Conservation (phyloP, 2,113 vertebrate genomes). For the Anser cygnoides region DNA sequence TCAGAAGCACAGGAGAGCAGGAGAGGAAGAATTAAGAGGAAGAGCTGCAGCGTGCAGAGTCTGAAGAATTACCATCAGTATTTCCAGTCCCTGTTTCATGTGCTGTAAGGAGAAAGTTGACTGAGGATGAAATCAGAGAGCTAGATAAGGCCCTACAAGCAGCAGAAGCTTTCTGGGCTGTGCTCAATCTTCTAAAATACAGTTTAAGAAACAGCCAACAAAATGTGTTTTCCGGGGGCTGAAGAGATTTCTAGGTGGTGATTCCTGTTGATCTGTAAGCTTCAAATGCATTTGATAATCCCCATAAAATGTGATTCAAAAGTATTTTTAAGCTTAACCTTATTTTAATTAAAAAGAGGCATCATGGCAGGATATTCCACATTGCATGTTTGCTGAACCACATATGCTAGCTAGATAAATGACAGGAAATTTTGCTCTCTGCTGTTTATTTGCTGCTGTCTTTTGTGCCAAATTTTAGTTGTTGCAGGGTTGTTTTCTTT, state of each 20-base stretch:
- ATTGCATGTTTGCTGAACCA: not conserved
- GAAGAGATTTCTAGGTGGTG: not conserved
- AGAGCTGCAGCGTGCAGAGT: not conserved
- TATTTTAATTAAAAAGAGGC: not conserved
- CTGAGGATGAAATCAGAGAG: not conserved
- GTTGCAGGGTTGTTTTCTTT: not conserved
- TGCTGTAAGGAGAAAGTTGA: not conserved
- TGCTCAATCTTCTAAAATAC: not conserved
- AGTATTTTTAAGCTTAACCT: not conserved
- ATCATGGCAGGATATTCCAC: not conserved
- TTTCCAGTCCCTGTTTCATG: not conserved
- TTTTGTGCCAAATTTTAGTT: not conserved
- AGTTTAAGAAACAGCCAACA: not conserved
- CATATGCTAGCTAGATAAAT: not conserved
- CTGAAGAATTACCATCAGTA: slow-evolving; percentile 21
- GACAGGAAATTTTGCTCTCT: not conserved
- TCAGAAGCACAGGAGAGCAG: not conserved
- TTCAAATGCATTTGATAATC: not conserved
- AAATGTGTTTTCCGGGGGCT: not conserved
- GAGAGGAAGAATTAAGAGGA: slow-evolving; percentile 23
- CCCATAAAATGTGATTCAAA: not conserved
- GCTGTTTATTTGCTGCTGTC: not conserved
- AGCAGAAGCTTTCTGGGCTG: not conserved
- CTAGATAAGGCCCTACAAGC: not conserved
- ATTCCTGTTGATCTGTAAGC: not conserved